Percentiles rank a stretch among this genome's conserved stretches.
Conservation (phyloP, 2,113 vertebrate species). For the Macquaria ambigua region DNA sequence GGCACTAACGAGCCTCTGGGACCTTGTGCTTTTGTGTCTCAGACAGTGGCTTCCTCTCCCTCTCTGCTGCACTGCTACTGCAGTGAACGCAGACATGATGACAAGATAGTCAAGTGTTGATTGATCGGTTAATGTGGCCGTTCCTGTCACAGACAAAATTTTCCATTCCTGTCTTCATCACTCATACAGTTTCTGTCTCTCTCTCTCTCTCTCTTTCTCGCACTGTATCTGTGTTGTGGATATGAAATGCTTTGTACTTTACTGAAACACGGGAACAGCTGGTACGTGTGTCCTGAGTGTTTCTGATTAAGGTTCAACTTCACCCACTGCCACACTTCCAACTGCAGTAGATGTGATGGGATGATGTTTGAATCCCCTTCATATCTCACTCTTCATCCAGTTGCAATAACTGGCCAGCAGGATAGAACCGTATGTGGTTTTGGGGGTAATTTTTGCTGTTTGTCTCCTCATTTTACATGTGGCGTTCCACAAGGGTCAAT, state of each 20-base stretch:
- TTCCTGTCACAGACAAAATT: slow-evolving; percentile 44
- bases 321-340: not conserved
- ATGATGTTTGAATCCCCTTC: not conserved
- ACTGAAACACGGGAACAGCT: slow-evolving; percentile 14
- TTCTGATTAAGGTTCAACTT: slow-evolving; percentile 11
- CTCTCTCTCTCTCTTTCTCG: slow-evolving; percentile 8
- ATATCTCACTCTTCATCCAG: not conserved
- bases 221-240: not conserved
- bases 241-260: not conserved
- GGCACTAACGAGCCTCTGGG: slow-evolving; percentile 29
- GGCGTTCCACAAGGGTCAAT: not conserved
- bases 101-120: slow-evolving; percentile 35
- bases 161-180: slow-evolving; percentile 20
- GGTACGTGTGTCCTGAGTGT: slow-evolving; percentile 1
- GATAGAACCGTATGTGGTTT: not conserved
- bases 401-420: not conserved
- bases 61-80: slow-evolving; percentile 22
- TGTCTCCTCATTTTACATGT: not conserved
- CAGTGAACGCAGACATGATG: slow-evolving; percentile 33
- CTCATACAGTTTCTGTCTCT: slow-evolving; percentile 4
- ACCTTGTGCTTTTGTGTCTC: slow-evolving; percentile 6
- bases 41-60: slow-evolving; percentile 16
- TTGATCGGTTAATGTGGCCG: slow-evolving; percentile 39
- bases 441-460: not conserved
- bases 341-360: not conserved